Conservation (phyloP, 2,888 invertebrate genomes). For the Acanthoscelides obtectus region DNA sequence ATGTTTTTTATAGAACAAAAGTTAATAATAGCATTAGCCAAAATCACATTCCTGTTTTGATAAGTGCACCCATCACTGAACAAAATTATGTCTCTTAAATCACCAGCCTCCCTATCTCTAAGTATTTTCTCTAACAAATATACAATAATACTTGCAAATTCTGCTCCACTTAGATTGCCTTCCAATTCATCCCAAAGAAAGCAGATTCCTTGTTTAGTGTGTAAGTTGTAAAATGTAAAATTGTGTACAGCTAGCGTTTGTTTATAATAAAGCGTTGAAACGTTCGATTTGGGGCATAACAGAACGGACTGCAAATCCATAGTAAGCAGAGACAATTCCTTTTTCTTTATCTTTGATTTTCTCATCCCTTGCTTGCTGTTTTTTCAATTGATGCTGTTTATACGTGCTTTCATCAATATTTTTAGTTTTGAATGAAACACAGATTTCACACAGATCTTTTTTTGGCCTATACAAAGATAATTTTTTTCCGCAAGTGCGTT, state of each 20-base stretch:
- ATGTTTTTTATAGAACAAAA: slow-evolving; percentile 17
- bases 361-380: slow-evolving; percentile 12
- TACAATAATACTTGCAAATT: slow-evolving; percentile 12
- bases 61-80: slow-evolving; percentile 16
- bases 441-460: slow-evolving; percentile 17
- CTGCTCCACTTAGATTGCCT: slow-evolving; percentile 10
- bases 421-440: slow-evolving; percentile 13
- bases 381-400: slow-evolving; percentile 9
- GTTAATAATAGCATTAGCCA: slow-evolving; percentile 30
- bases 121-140: slow-evolving; percentile 1
- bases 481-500: slow-evolving; percentile 16
- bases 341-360: slow-evolving; percentile 14
- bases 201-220: slow-evolving; percentile 14
- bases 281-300: background rate
- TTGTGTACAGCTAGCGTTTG: slow-evolving; percentile 18
- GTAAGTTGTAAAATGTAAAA: slow-evolving; percentile 17
- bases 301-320: slow-evolving; percentile 8
- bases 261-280: slow-evolving; percentile 15
- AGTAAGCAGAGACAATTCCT: slow-evolving; percentile 11
- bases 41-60: slow-evolving; percentile 17
- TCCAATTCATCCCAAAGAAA: slow-evolving; percentile 15
- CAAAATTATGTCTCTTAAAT: slow-evolving; percentile 9
- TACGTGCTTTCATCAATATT: slow-evolving; percentile 11
- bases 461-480: slow-evolving; percentile 15
- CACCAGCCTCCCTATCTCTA: background rate